Evolutionary conservation across 2,888 invertebrate species (phyloP), one percentile per base, ranked within the genome.

Genomic region (Hirtodrosophila duncani): DNA sequence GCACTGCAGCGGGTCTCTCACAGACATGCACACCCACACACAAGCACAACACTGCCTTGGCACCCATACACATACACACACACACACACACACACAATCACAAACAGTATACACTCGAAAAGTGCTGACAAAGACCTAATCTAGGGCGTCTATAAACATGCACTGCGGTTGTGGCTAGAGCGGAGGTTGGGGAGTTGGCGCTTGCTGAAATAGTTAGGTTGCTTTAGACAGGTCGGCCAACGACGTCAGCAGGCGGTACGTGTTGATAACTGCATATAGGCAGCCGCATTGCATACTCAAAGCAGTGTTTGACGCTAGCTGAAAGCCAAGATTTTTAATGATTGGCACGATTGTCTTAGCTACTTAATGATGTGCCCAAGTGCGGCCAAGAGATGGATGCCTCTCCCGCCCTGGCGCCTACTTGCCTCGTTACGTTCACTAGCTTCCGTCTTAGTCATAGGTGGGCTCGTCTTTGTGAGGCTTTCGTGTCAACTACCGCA

Each of bases 81-180:
- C 26, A 39, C 23, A 30, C 5, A 33, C 29, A 39, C 31, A 56
- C 33, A 48, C 45, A 58, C 50, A 42, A n/a, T 55, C 45, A 60
- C 49, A 41, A 51, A 63, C 50, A 67, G 69, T 60, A 63, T 59
- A 58, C 64, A 81, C 83, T 83, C 67, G 75, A 84, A 78, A 83
- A 69, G 34, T 84, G 83, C 84, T 84, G 84, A 84, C 83, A 80
- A 81, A 77, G 84, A 82, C 71, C 70, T 81, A 71, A 84, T 82
- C 78, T 78, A 79, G 77, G 77, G 71, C 69, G 65, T 66, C 71
- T 69, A 68, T 79, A 71, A 82, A 79, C 67, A 67, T 70, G 68
- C 67, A 67, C 66, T 48, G 6, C 59, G 48, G 29, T 43, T 31
- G 23, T 24, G 11, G 24, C 49, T 36, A 36, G 33, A 33, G 39